phyloP scores from a whole-genome alignment of 2,888 invertebrate species.

The Acanthoscelides obtectus region DNA sequence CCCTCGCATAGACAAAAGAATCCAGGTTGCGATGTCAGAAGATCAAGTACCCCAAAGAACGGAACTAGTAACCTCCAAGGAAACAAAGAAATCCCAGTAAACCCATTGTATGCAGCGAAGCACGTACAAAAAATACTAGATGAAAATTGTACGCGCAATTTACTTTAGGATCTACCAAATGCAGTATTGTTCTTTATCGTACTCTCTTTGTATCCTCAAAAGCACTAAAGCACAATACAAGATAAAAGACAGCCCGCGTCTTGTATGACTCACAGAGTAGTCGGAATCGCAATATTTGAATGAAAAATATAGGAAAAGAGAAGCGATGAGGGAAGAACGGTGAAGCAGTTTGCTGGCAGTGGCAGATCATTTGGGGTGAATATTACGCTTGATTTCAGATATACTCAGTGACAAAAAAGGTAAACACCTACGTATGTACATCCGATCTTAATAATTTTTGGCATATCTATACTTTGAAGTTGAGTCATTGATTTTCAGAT shows the following conservation, averaged over 20 bases:
- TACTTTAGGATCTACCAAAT: neutral
- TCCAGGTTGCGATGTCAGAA: neutral
- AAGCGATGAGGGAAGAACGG: neutral
- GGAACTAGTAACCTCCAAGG: neutral
- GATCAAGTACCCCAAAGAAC: neutral
- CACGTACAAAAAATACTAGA: neutral
- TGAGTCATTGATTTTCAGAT: too few relatives aligned
- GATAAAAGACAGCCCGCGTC: neutral
- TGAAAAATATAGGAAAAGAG: neutral
- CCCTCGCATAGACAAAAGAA: neutral
- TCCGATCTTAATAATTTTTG: too few relatives aligned
- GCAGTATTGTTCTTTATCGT: neutral
- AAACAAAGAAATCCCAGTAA: neutral
- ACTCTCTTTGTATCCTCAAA: neutral
- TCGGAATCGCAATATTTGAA: neutral
- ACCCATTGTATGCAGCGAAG: neutral
- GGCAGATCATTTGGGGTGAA: neutral
- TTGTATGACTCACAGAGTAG: neutral
- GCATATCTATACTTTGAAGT: too few relatives aligned
- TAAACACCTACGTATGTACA: too few relatives aligned
- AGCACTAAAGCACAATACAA: neutral
- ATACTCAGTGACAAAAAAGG: too few relatives aligned
- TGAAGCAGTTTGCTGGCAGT: neutral
- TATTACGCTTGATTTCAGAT: too few relatives aligned
- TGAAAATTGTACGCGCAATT: neutral